Conservation (phyloP, 1,140 invertebrate genomes). For the Anoplolepis gracilipes region DNA sequence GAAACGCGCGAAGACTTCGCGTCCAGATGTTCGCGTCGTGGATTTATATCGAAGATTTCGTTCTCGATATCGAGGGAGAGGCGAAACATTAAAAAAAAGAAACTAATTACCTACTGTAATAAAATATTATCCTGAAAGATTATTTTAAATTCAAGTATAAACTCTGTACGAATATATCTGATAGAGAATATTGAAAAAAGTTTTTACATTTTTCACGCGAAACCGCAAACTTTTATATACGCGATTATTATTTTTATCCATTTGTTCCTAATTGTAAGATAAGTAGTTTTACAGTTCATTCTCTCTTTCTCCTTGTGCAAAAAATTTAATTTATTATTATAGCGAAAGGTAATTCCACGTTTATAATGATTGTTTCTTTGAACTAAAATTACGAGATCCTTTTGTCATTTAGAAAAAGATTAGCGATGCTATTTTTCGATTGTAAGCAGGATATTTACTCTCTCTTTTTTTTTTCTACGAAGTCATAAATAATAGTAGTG, state of each 20-base stretch:
- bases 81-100: background rate
- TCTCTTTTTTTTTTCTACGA: background rate
- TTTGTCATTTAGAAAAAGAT: background rate
- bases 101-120: constrained; percentile 1
- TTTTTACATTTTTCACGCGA: background rate
- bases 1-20: background rate
- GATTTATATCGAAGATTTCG: constrained; percentile 36
- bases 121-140: background rate
- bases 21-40: constrained; percentile 22
- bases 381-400: background rate
- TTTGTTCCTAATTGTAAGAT: background rate
- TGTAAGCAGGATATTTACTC: background rate
- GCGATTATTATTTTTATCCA: constrained; percentile 27
- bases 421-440: background rate
- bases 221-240: background rate
- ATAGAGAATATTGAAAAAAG: background rate
- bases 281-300: background rate
- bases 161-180: constrained; percentile 15
- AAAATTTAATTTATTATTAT: background rate
- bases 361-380: background rate
- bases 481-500: background rate
- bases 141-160: constrained; percentile 1
- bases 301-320: background rate
- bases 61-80: constrained; percentile 6
- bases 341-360: background rate